Conservation (phyloP, 2,797 vertebrate species). For the Malacoraja senta region DNA sequence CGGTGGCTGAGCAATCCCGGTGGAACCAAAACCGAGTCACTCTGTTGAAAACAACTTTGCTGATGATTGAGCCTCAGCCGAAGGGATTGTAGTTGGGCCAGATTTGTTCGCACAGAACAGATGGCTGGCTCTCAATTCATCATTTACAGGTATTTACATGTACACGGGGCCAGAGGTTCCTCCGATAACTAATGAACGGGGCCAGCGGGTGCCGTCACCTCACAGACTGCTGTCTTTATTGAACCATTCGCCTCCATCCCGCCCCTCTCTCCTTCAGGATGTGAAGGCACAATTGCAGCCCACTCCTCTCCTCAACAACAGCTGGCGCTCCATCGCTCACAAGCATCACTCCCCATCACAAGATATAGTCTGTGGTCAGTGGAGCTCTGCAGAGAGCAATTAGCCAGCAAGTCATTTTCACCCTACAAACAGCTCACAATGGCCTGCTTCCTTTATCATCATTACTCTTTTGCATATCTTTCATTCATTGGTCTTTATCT, state of each 20-base stretch:
- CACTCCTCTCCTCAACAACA: background rate
- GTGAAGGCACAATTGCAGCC: background rate
- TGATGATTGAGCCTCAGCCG: too few species aligned
- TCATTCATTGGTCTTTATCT: too few species aligned
- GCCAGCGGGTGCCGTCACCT: background rate
- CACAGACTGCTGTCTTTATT: background rate
- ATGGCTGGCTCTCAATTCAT: background rate
- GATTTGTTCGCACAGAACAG: background rate
- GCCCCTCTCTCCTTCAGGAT: background rate
- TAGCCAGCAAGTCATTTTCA: background rate
- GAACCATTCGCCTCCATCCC: background rate
- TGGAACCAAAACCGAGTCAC: background rate
- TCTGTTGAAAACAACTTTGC: too few species aligned
- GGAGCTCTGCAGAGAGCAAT: background rate
- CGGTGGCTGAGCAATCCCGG: background rate
- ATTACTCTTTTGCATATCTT: too few species aligned
- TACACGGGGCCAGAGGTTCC: background rate
- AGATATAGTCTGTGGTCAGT: background rate
- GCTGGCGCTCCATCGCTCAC: background rate
- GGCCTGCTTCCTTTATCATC: too few species aligned
- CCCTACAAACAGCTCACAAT: too few species aligned
- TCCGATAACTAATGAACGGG: background rate
- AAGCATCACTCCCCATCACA: background rate
- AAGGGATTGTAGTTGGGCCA: background rate
- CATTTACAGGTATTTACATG: background rate